Conservation (phyloP, 2,113 vertebrate genomes). For the Sprattus sprattus region DNA sequence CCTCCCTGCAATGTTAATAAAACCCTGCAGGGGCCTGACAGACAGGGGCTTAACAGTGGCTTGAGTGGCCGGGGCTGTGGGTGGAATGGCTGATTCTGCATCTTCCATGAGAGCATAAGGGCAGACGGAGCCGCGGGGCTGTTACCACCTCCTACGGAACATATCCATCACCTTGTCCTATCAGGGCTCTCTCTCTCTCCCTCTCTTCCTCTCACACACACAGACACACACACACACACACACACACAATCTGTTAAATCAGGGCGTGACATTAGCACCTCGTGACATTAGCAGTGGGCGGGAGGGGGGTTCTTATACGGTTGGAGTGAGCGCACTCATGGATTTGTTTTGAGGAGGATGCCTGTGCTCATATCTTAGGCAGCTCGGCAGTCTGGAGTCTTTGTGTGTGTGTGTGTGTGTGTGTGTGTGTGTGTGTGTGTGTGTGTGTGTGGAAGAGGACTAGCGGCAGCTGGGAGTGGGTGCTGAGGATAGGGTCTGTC, state of each 20-base stretch:
- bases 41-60: neutral
- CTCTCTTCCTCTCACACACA: neutral
- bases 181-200: neutral
- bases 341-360: neutral
- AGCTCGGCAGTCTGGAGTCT: neutral
- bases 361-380: neutral
- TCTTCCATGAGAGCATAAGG: neutral
- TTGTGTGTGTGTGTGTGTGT: neutral
- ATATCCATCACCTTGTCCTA: constrained; percentile 14
- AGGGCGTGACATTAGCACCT: constrained; percentile 35
- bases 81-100: neutral
- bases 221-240: constrained; percentile 59
- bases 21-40: neutral
- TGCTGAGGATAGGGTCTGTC: neutral
- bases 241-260: constrained; percentile 36
- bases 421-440: neutral
- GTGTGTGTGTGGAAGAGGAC: neutral
- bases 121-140: neutral
- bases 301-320: neutral
- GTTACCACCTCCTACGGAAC: neutral
- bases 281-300: neutral
- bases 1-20: neutral
- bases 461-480: neutral
- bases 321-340: neutral
- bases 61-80: neutral